A percentile compares a stretch with the other conserved stretches of the same genome.
Conservation (phyloP, 2,888 invertebrate genomes). For the Lomographa bimaculata region DNA sequence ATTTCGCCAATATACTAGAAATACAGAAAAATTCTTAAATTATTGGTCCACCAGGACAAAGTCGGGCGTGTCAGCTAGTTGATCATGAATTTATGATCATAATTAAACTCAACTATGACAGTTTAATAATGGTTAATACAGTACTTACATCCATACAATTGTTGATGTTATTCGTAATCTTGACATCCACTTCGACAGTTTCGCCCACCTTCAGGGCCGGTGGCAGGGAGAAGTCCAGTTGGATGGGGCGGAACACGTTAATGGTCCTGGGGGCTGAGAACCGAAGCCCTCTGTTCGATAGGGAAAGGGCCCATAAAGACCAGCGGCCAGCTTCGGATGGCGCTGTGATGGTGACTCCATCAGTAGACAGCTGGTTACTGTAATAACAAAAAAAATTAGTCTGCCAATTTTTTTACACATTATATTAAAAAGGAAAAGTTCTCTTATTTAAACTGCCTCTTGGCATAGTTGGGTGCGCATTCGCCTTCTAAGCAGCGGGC, state of each 20-base stretch:
- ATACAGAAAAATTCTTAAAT: no score
- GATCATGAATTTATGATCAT: no score
- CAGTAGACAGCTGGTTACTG: slow-evolving; percentile 83
- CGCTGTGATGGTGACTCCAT: slow-evolving; percentile 83
- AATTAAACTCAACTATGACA: no score
- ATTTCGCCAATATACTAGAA: no score
- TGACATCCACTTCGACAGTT: slow-evolving; percentile 87
- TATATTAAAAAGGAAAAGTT: no score
- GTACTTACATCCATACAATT: slow-evolving; percentile 87
- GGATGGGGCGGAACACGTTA: slow-evolving; percentile 85
- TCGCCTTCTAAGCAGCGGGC: no score
- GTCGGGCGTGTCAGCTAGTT: no score
- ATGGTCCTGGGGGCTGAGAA: slow-evolving; percentile 85
- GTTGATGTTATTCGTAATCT: slow-evolving; percentile 87
- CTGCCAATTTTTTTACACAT: no score
- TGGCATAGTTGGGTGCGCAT: no score
- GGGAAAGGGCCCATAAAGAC: slow-evolving; percentile 85
- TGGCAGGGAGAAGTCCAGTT: slow-evolving; percentile 85
- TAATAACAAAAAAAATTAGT: slow-evolving; percentile 31
- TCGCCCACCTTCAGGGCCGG: slow-evolving; percentile 85
- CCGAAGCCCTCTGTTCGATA: slow-evolving; percentile 76
- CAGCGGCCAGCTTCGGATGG: slow-evolving; percentile 86
- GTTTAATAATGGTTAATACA: no score
- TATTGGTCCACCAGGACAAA: no score
- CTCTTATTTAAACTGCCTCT: no score